Evolutionary conservation across 2,797 vertebrate genomes (phyloP).

Genomic region (Darevskia mixta): DNA sequence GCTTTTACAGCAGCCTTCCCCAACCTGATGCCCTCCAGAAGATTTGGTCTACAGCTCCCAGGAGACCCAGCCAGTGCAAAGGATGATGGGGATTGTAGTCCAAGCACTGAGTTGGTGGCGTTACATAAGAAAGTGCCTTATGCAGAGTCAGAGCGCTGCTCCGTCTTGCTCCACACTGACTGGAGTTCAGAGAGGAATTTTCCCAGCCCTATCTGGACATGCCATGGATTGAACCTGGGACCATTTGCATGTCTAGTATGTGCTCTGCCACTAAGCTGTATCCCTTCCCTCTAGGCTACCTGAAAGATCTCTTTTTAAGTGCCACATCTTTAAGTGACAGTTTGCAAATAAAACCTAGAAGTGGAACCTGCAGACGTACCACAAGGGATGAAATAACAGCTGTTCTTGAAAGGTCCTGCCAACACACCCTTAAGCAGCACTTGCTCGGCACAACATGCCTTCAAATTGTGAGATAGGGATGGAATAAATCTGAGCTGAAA

Average conservation of each 20-base stretch:
- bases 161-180: background rate
- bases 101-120: background rate
- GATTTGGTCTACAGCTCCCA: too few species aligned
- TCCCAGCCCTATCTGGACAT: background rate
- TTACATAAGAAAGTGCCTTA: background rate
- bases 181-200: background rate
- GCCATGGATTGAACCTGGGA: background rate
- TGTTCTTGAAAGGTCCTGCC: background rate
- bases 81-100: too few species aligned
- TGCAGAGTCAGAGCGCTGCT: background rate
- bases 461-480: background rate
- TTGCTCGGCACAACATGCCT: background rate
- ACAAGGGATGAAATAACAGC: background rate
- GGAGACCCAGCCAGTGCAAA: too few species aligned
- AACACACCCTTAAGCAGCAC: background rate
- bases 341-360: background rate
- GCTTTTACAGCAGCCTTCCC: background rate
- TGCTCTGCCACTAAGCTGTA: background rate
- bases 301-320: background rate
- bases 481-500: background rate
- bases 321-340: background rate
- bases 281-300: background rate
- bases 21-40: too few species aligned
- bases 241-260: background rate
- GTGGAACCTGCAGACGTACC: background rate